phyloP scores from a whole-genome alignment of 2,797 vertebrate species.

The Scolopax bukidnonensis region DNA sequence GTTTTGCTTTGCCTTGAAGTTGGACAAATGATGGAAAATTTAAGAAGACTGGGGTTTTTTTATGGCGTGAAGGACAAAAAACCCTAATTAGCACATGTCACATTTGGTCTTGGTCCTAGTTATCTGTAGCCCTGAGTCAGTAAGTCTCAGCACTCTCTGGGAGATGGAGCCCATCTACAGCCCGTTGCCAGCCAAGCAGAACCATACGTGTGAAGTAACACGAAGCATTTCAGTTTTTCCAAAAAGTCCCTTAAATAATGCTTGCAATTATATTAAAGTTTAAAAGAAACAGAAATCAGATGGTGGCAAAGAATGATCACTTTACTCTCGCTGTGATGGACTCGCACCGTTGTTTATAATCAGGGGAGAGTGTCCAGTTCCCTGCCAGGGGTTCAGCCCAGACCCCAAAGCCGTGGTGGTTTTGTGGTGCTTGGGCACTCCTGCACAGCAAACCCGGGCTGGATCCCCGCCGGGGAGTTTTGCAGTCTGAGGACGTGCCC shows the following conservation, averaged over 20 bases:
- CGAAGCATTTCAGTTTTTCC: background rate
- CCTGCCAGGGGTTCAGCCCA: background rate
- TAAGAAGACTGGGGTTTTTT: background rate
- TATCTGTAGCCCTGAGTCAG: background rate
- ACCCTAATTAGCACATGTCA: background rate
- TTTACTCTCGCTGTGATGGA: background rate
- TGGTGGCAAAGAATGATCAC: background rate
- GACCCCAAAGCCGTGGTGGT: background rate
- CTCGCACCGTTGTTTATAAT: background rate
- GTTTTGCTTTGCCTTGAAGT: background rate
- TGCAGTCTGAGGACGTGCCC: background rate
- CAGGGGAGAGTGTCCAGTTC: background rate
- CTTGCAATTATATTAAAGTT: background rate
- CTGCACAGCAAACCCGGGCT: background rate
- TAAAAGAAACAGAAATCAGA: background rate
- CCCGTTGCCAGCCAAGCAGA: background rate
- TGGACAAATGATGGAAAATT: background rate
- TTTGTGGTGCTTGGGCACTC: constrained; percentile 6
- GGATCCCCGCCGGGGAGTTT: background rate
- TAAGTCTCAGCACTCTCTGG: background rate
- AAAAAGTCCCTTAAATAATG: background rate
- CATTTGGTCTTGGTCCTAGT: background rate
- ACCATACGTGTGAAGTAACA: background rate
- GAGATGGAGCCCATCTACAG: background rate
- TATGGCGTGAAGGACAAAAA: background rate